Percentiles rank a stretch among this genome's conserved stretches.
Evolutionary conservation across 2,797 vertebrate species (phyloP).

Genomic region (Manis pentadactyla): DNA sequence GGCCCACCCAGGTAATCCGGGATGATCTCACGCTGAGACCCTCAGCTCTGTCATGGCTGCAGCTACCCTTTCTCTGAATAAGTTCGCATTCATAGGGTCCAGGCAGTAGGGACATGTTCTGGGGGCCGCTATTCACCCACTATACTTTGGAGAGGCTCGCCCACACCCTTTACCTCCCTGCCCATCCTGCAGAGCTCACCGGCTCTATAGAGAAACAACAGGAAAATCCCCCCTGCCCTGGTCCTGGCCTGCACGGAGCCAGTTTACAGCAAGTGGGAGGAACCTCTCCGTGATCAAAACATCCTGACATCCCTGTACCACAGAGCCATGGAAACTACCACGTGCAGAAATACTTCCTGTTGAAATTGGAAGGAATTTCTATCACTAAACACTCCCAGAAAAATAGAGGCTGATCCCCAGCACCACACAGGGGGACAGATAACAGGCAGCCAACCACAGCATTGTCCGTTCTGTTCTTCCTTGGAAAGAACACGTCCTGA

Average conservation of each 20-base stretch:
- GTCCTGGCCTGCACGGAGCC: not conserved
- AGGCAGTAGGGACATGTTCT: not conserved
- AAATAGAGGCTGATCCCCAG: not conserved
- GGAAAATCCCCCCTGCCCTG: not conserved
- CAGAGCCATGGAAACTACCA: not conserved
- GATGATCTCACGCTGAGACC: not conserved
- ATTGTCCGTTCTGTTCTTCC: not conserved
- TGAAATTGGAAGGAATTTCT: not conserved
- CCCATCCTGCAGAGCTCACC: not conserved
- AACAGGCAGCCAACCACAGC: not conserved
- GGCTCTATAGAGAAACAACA: not conserved
- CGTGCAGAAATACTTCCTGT: slow-evolving; percentile 42
- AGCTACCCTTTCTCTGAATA: not conserved
- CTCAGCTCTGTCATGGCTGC: not conserved
- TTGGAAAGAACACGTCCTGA: not conserved
- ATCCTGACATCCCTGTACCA: not conserved
- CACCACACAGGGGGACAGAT: not conserved
- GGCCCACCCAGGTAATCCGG: not conserved
- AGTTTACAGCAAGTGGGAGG: not conserved
- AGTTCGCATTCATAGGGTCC: not conserved
- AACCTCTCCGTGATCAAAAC: not conserved
- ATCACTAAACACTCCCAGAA: not conserved
- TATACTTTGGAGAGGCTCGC: too few species aligned
- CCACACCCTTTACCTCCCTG: too few species aligned
- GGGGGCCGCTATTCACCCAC: too few species aligned